Evolutionary conservation across 2,888 invertebrate species (phyloP), one percentile per base, ranked within the genome.

Genomic region (Heliconius cydno): DNA sequence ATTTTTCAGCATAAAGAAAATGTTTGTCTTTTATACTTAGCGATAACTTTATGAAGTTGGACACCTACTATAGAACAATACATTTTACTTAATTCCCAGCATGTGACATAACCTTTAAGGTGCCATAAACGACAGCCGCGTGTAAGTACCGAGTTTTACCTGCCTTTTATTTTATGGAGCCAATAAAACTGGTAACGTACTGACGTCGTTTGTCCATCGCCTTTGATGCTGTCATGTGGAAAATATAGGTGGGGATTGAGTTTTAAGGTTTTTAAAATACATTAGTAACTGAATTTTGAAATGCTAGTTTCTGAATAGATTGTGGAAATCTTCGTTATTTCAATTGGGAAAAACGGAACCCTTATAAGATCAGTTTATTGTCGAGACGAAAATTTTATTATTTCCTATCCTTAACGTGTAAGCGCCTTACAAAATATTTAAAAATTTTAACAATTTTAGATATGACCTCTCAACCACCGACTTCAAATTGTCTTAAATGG

Each of bases 91-190:
- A 73, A 79, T 79, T 81, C 71, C 67, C 76, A 63, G 63, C 77
- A 65, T 70, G 65, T 63, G 74, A 82, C 77, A 77, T 79, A 75
- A 79, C 70, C 77, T 75, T 76, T 76, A 82, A 79, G 75, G 75
- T 25, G 65, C 68, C 72, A 79, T 80, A 82, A 82, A 82, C 70
- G 80, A 80, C 78, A 80, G 72, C 82, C 75, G 71, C 41, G 57
- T 68, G 82, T 77, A 79, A 79, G 73, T 28, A 76, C 72, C 77
- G 73, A 83, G 77, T 82, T 78, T 78, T 80, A 82, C 79, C 83
- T 81, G 81, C 79, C 82, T 88, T 90, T 88, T 88, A 87, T 88
- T 90, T 90, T 89, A 89, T 87, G 89, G 85, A 88, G 87, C 85
- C 88, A 85, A 88, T 90, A 90, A 89, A 90, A 86, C 85, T 84